Percentiles rank a stretch among this genome's conserved stretches.
phyloP scores from a whole-genome alignment of 2,113 vertebrate species.

The Chamaetylas fuelleborni region DNA sequence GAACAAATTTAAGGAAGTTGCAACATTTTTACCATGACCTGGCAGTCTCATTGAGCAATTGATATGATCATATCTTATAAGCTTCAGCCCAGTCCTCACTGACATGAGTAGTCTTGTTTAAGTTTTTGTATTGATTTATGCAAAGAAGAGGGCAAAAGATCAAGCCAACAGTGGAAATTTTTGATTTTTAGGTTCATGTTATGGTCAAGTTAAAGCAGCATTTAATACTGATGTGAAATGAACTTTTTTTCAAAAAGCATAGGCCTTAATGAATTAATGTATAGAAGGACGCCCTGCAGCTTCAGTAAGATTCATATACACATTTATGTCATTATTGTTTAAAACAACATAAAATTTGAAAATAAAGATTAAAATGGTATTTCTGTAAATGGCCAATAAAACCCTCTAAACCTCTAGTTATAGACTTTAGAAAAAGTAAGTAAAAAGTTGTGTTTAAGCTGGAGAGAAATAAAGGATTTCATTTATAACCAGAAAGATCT shows the following conservation, averaged over 20 bases:
- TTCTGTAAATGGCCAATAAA: constrained; percentile 38
- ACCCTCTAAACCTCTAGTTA: constrained; percentile 7
- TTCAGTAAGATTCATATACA: neutral
- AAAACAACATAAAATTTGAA: neutral
- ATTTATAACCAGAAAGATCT: constrained; percentile 19
- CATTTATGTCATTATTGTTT: constrained; percentile 15
- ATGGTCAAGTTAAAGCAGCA: constrained; percentile 1
- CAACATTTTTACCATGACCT: neutral
- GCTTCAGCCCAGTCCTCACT: neutral
- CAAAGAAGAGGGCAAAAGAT: neutral
- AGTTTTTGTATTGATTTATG: neutral
- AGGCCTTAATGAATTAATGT: neutral
- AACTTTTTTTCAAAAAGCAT: neutral
- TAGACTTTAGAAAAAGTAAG: constrained; percentile 5
- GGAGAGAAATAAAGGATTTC: constrained; percentile 31
- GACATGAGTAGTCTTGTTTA: neutral
- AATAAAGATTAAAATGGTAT: neutral
- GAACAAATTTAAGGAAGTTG: neutral
- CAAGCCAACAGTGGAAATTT: neutral
- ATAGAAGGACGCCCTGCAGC: neutral
- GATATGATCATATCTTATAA: neutral
- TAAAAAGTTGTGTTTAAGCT: constrained; percentile 19
- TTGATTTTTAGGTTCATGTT: neutral
- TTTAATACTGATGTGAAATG: constrained; percentile 2
- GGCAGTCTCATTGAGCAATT: neutral